These are phyloP conservation scores for Falco novaeseelandiae DNA, from an alignment of 2,797 vertebrate genomes.

Conservation along the genomic window DNA sequence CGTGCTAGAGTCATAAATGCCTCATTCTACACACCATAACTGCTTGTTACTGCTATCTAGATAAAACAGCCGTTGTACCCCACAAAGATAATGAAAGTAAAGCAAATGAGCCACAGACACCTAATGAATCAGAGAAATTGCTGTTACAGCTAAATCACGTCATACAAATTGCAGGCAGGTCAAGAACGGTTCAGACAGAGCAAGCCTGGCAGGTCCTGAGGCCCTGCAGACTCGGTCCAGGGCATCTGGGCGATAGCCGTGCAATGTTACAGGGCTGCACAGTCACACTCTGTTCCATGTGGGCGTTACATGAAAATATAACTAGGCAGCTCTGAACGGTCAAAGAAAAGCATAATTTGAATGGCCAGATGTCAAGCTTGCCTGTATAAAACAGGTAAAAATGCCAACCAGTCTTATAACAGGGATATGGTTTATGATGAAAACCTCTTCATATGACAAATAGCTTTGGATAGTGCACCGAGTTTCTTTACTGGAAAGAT, in stretches of 20 bases:
- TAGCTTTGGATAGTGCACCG: not conserved
- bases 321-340: not conserved
- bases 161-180: not conserved
- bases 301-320: accelerated
- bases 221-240: not conserved
- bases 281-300: not conserved
- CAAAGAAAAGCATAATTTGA: not conserved
- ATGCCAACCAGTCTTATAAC: not conserved
- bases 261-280: not conserved
- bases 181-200: not conserved
- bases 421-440: not conserved
- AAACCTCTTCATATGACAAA: not conserved
- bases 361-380: not conserved
- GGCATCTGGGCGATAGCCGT: not conserved
- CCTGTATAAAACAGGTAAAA: not conserved
- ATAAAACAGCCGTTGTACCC: not conserved
- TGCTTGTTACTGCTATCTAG: not conserved
- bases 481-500: not conserved
- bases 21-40: not conserved
- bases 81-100: not conserved
- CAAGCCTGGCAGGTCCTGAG: not conserved
- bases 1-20: not conserved
- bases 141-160: not conserved
- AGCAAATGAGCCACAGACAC: not conserved
- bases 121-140: not conserved